These are phyloP conservation scores for Callospermophilus lateralis DNA, from an alignment of 2,113 vertebrate species.

Conservation along the genomic window DNA sequence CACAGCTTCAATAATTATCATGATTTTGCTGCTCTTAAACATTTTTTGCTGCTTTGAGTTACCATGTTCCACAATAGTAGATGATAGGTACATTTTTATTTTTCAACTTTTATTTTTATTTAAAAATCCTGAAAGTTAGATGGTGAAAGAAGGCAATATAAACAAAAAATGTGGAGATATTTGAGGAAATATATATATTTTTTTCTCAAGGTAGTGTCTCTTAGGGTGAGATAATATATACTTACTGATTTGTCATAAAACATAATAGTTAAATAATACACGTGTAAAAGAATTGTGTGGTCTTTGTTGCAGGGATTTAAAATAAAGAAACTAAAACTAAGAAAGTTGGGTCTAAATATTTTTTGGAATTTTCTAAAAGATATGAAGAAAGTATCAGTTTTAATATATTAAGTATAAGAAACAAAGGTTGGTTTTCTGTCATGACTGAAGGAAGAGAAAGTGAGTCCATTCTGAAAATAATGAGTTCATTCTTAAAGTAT, in stretches of 20 bases:
- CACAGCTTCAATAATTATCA: not conserved
- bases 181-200: constrained; percentile 45
- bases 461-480: not conserved
- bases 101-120: constrained; percentile 22
- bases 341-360: not conserved
- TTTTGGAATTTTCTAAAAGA: not conserved
- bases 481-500: not conserved
- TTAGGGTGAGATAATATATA: not conserved
- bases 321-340: constrained; percentile 37
- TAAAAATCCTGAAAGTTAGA: not conserved
- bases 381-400: constrained; percentile 36
- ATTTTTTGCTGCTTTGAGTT: not conserved
- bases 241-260: not conserved
- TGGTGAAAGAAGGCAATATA: not conserved
- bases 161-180: not conserved
- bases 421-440: not conserved
- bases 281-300: not conserved
- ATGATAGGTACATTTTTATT: not conserved
- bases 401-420: not conserved
- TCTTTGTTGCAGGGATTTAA: constrained; percentile 44
- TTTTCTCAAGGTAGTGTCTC: not conserved
- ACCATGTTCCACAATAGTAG: not conserved
- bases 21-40: not conserved
- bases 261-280: constrained; percentile 14
- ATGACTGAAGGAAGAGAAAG: not conserved